phyloP scores from a whole-genome alignment of 2,797 vertebrate species.

The Cyprinodon diabolis region DNA sequence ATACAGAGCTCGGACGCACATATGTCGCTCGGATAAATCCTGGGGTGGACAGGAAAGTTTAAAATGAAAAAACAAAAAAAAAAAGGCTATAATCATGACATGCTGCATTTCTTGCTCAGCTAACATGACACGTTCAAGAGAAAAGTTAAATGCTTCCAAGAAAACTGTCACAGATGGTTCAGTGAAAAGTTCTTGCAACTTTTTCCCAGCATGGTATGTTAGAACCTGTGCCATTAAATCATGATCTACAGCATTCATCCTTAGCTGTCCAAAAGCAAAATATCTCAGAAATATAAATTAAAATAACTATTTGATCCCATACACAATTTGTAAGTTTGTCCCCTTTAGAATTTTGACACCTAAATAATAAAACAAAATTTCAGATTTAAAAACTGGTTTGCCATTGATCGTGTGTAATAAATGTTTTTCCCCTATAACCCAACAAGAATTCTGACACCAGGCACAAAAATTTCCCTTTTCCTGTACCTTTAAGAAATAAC shows the following conservation, averaged over 20 bases:
- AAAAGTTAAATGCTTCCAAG: not conserved
- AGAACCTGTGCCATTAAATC: not conserved
- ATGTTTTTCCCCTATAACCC: not conserved
- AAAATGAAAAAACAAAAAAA: conserved; percentile 21
- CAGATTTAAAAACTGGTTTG: not conserved
- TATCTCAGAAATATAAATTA: not conserved
- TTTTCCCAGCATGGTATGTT: not conserved
- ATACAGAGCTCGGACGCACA: conserved; percentile 81
- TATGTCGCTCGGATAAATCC: conserved; percentile 67
- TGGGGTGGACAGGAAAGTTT: conserved; percentile 46
- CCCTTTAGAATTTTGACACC: too few species aligned
- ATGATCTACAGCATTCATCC: not conserved
- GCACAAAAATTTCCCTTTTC: not conserved
- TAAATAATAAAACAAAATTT: not conserved
- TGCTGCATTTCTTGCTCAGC: not conserved
- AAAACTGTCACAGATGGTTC: conserved; percentile 13
- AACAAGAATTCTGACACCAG: not conserved
- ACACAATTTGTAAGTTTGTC: not conserved
- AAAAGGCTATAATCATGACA: conserved; percentile 35
- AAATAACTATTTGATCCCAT: not conserved
- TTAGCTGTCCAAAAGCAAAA: not conserved
- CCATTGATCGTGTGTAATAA: not conserved
- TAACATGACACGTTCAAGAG: conserved; percentile 2
- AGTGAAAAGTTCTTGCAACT: not conserved
- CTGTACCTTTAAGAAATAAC: not conserved